Evolutionary conservation across 2,888 invertebrate genomes (phyloP).

Genomic region (Heliconius sara): DNA sequence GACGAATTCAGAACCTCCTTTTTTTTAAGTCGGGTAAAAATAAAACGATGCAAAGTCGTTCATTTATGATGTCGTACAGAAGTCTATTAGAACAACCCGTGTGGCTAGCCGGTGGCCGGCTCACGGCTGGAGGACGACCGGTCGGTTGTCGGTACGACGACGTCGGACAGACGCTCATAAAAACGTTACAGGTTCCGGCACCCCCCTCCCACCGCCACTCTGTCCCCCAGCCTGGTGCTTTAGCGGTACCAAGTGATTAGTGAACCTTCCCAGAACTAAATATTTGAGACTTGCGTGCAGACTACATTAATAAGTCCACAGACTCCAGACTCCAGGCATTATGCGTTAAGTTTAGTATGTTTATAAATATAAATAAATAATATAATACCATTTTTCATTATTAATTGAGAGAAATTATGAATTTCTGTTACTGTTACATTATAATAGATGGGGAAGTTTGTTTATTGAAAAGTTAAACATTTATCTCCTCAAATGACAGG

Average conservation of each 20-base stretch:
- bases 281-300: neutral
- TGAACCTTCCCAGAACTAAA: slow-evolving; percentile 17
- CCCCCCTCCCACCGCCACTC: neutral
- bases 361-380: neutral
- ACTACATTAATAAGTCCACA: neutral
- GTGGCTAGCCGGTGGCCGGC: slow-evolving; percentile 10
- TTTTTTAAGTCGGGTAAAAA: neutral
- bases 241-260: neutral
- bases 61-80: neutral
- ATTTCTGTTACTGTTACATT: too few relatives aligned
- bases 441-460: too few relatives aligned
- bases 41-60: neutral
- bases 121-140: slow-evolving; percentile 15
- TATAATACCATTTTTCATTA: too few relatives aligned
- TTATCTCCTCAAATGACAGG: neutral
- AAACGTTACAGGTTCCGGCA: slow-evolving; percentile 34
- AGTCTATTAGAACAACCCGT: slow-evolving; percentile 1
- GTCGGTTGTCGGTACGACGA: neutral
- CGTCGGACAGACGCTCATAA: slow-evolving; percentile 26
- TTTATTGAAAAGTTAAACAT: neutral
- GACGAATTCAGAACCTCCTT: too few relatives aligned
- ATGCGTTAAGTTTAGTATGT: neutral
- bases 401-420: too few relatives aligned
- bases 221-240: neutral
- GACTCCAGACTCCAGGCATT: neutral